Conservation (phyloP, 1,140 invertebrate genomes). For the Tetraneura akinire region DNA sequence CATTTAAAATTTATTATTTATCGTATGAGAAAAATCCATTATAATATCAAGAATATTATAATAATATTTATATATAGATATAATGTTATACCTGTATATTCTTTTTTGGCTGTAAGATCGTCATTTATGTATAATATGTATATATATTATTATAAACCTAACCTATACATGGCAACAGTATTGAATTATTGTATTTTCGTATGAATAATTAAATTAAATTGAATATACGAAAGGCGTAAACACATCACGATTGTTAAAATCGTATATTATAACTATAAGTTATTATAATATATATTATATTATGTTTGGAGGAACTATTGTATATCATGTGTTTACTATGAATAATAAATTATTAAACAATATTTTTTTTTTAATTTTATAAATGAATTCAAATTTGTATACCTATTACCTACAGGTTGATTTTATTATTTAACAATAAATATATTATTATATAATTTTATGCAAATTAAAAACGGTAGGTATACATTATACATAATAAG, state of each 20-base stretch:
- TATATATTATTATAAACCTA: neutral
- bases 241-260: neutral
- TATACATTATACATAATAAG: no score
- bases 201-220: constrained; percentile 16
- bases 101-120: neutral
- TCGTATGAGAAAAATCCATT: neutral
- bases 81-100: neutral
- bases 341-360: neutral
- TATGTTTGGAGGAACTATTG: neutral
- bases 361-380: no score
- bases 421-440: no score
- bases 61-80: neutral
- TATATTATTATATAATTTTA: no score
- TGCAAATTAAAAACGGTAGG: no score
- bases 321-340: neutral
- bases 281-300: neutral
- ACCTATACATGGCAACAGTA: neutral
- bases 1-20: no score
- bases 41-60: neutral
- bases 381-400: no score
- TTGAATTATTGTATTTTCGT: neutral
- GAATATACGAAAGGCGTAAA: neutral
- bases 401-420: no score
- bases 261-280: neutral
- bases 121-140: neutral